phyloP scores from a whole-genome alignment of 2,797 vertebrate genomes.

The Micropoecilia bifurca region DNA sequence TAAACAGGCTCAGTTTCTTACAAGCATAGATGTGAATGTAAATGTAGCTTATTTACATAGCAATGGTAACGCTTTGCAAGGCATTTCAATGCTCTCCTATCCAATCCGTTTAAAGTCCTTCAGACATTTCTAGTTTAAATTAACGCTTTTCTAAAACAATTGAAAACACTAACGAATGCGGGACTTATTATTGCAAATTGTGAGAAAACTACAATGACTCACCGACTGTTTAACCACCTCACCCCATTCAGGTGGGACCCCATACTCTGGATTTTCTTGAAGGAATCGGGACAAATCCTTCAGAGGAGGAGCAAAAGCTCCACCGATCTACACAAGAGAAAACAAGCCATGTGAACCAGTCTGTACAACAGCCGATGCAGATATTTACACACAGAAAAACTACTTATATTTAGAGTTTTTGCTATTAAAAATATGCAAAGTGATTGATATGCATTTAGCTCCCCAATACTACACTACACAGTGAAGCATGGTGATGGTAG shows the following conservation, averaged over 20 bases:
- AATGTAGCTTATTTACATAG: neutral
- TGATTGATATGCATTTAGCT: neutral
- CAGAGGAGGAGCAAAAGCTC: constrained; percentile 96
- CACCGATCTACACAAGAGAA: constrained; percentile 87
- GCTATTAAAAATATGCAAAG: neutral
- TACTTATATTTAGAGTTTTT: neutral
- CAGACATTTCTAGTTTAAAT: neutral
- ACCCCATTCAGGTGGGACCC: constrained; percentile 97
- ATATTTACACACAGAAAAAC: neutral
- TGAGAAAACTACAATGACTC: constrained; percentile 73
- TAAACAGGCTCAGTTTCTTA: neutral
- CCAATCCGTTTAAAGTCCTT: too few relatives aligned
- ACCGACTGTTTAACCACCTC: constrained; percentile 98
- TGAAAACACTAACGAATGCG: neutral
- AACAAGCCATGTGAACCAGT: constrained; percentile 22
- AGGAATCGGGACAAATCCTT: constrained; percentile 97
- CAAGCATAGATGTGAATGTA: neutral
- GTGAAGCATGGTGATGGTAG: neutral
- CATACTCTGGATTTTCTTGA: constrained; percentile 98
- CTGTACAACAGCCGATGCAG: neutral
- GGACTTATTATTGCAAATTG: neutral
- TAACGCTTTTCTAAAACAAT: neutral
- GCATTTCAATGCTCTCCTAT: too few relatives aligned
- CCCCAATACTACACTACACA: neutral
- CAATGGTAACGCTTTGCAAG: too few relatives aligned